Percentiles rank a stretch among this genome's conserved stretches.
Evolutionary conservation across 2,797 vertebrate genomes (phyloP).

Genomic region (Macrochelys suwanniensis): DNA sequence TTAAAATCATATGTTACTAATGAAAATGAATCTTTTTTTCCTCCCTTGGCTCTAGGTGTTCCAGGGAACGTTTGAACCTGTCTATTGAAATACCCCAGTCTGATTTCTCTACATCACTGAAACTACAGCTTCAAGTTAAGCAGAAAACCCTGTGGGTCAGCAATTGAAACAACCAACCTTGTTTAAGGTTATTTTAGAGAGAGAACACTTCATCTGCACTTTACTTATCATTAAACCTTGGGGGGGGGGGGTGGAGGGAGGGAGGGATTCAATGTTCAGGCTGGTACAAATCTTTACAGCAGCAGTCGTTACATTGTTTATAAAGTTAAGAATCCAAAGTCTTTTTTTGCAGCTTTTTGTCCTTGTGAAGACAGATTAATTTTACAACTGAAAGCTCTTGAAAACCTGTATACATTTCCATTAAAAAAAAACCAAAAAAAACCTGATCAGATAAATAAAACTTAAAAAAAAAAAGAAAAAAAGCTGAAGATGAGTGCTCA

Average conservation of each 20-base stretch:
- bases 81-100: conserved; percentile 26
- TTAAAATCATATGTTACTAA: neutral
- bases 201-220: conserved; percentile 36
- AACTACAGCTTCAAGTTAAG: neutral
- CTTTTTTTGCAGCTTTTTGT: conserved; percentile 1
- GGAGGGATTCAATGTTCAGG: conserved; percentile 23
- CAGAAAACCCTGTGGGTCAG: neutral
- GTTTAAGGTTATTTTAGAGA: conserved; percentile 38
- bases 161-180: neutral
- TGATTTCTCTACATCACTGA: neutral
- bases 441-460: neutral
- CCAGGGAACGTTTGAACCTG: conserved; percentile 14
- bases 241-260: no score
- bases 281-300: conserved; percentile 22
- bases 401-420: neutral
- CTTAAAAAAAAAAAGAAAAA: conserved; percentile 26
- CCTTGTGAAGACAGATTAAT: neutral
- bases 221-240: conserved; percentile 42
- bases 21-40: neutral
- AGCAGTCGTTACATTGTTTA: neutral
- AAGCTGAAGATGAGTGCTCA: conserved; percentile 88
- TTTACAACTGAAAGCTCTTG: conserved; percentile 23
- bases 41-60: conserved; percentile 56
- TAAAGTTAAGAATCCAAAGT: neutral
- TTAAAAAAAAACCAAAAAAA: conserved; percentile 23